Evolutionary conservation across 2,797 vertebrate genomes (phyloP), one percentile per base, ranked within the genome.

Genomic region (Coreius guichenoti): DNA sequence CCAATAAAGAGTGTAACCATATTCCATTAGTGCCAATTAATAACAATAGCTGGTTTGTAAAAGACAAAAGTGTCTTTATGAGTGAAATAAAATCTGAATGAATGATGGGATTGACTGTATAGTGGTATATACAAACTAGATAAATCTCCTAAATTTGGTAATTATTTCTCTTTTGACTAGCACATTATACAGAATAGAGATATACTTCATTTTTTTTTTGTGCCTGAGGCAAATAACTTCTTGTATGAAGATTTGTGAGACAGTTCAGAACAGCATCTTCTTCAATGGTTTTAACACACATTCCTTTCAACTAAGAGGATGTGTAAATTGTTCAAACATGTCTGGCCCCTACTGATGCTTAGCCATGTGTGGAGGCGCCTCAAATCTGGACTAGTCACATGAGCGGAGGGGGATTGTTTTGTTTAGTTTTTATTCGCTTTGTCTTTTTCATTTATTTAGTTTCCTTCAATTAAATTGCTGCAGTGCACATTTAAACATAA

Each of bases 241-340:
- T 26, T 47, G n/a, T n/a, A 72, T 72, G 43, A 54, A 33, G 29
- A n/a, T 29, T 78, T 63, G 16, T 19, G 23, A 45, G 56, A 45
- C 56, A 36, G 73, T 56, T 23, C 14, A 36, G 49, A 36, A 56
- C 73, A 56, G 74, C 29, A 43, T 61, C 54, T 63, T 63, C 36
- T 61, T 63, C 56, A 78, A 45, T 78, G 36, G 56, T 29, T 63
- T 63, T 63, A 63, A 63, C 76, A 77, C 33, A 58, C 51, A 45
- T 61, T 29, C 36, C 45, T 78, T 56, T 78, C 2, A 16, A 63
- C 17, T 63, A 9, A 43, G 54, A 58, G 14, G 14, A 63, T 63
- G 76, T 63, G 76, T 78, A 78, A 78, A 78, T 78, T 78, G 36
- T 78, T 78, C 36, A 63, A 78, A 78, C 76, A 63, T 63, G 76